A percentile compares a stretch with the other conserved stretches of the same genome.
Conservation (phyloP, 2,113 vertebrate genomes). For the Okapia johnstoni region DNA sequence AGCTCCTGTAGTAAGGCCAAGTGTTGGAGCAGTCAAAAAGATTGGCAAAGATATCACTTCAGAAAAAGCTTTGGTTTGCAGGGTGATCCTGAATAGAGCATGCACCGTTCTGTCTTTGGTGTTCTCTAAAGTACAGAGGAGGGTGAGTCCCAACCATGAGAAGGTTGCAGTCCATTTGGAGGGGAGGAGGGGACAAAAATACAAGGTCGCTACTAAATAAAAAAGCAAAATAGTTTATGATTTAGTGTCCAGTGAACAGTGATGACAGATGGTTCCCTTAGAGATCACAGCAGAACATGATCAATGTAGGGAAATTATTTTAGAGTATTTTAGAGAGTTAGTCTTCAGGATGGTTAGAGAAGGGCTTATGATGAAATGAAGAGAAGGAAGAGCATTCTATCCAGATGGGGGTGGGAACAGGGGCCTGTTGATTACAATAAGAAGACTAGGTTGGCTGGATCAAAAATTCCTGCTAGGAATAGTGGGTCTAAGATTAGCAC, state of each 20-base stretch:
- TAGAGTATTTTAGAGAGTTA: neutral
- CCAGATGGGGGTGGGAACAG: neutral
- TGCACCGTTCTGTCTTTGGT: neutral
- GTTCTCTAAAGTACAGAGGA: neutral
- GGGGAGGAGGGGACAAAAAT: neutral
- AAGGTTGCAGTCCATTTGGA: neutral
- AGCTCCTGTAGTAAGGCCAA: neutral
- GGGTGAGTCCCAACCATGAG: neutral
- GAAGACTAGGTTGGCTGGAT: neutral
- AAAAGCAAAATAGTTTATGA: neutral
- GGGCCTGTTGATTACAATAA: neutral
- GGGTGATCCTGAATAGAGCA: neutral
- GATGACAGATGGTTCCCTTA: neutral
- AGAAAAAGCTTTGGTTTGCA: neutral
- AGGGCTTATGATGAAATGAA: neutral
- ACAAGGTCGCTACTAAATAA: neutral
- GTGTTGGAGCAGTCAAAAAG: neutral
- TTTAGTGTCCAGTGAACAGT: neutral
- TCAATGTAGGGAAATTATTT: neutral
- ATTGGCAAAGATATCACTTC: neutral
- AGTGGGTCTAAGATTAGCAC: neutral
- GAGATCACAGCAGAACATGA: neutral
- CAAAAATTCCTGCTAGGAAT: neutral
- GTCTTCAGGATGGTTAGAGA: neutral
- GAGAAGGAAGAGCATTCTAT: neutral